Evolutionary conservation across 2,797 vertebrate genomes (phyloP), one percentile per base, ranked within the genome.

Genomic region (Macropus fuliginosus): DNA sequence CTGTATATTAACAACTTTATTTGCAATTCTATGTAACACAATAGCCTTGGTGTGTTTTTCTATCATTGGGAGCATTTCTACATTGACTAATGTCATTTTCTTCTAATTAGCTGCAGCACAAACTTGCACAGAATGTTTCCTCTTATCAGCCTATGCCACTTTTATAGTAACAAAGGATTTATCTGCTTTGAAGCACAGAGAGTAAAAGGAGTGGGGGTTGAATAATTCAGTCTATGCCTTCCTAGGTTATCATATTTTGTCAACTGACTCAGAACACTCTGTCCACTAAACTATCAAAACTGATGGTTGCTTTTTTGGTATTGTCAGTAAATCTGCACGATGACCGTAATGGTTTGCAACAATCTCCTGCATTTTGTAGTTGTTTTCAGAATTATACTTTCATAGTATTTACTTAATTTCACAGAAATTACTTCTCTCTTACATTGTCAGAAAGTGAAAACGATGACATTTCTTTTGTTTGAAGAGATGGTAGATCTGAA

Each of bases 381-480:
- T 27, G 0, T 89, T 62, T 56, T 57, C 93, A 28, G 16, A 55
- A 91, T 13, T 34, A 52, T 46, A 52, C 74, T 55, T 57, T 92
- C 56, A 90, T 40, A 87, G 40, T 27, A 81, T 81, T 40, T 87
- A 27, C 55, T 94, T 66, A 93, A 92, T 16, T 40, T 91, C 52
- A 74, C 50, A 74, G 81, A 92, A 95, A 57, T 94, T 16, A 55
- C 91, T 91, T 94, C 91, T 95, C 46, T 59, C 54, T 59, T 40
- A 91, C 66, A 95, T 92, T 93, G 57, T 92, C 92, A 93, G 87
- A 93, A 50, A 54, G 74, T 54, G 55, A 92, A 95, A 40, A 56
- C 54, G 50, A 14, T 55, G 56, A 87, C 55, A 50, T 74, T 8
- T 8, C 57, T 31, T 57, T 3, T 24, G 27, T 46, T 50, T 27